Percentiles rank a stretch among this genome's conserved stretches.
phyloP scores from a whole-genome alignment of 2,797 vertebrate genomes.

The Catharus ustulatus region DNA sequence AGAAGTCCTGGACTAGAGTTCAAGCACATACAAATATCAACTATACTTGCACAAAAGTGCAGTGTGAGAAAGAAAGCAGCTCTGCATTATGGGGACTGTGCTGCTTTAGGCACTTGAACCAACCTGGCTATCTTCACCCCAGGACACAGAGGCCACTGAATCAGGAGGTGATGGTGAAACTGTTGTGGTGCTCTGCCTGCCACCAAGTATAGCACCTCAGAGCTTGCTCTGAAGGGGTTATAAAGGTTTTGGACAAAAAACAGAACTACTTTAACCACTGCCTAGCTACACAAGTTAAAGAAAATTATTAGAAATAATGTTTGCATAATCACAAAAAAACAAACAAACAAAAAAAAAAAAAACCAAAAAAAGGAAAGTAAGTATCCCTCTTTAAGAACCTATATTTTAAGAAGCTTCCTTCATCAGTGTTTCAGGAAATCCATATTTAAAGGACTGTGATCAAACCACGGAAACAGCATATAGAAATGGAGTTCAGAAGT shows the following conservation, averaged over 20 bases:
- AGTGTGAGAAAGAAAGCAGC: background rate
- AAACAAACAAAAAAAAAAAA: background rate
- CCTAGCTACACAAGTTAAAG: background rate
- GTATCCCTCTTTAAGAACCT: background rate
- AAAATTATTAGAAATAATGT: background rate
- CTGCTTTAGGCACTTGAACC: background rate
- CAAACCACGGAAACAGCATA: slow-evolving; percentile 12
- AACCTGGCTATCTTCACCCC: background rate
- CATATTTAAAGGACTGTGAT: slow-evolving; percentile 32
- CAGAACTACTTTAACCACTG: background rate
- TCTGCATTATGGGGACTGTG: background rate
- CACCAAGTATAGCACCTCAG: background rate
- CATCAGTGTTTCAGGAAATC: slow-evolving; percentile 62
- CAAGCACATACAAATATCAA: background rate
- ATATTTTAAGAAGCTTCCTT: slow-evolving; percentile 32
- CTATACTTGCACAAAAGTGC: background rate
- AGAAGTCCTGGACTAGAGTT: background rate
- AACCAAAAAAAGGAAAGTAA: background rate
- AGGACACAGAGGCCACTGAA: background rate
- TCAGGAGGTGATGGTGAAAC: background rate
- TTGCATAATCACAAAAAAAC: background rate
- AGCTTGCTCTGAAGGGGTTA: background rate
- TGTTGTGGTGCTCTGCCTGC: background rate
- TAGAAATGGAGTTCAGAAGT: slow-evolving; percentile 41
- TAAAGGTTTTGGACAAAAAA: background rate